Percentiles rank a stretch among this genome's conserved stretches.
Evolutionary conservation across 1,140 invertebrate species (phyloP).

Genomic region (Pseudobourletiella spinata): DNA sequence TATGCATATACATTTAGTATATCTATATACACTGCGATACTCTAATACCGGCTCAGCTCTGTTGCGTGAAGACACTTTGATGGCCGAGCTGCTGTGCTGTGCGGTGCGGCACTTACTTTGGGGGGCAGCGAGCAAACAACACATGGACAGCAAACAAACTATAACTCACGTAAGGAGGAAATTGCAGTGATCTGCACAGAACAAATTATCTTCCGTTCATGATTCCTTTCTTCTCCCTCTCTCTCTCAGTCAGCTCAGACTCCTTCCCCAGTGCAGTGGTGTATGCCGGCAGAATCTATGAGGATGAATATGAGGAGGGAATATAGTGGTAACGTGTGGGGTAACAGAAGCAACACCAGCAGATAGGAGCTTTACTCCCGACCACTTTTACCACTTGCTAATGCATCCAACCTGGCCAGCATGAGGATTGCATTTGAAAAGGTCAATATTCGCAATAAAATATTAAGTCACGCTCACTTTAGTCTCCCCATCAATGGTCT

Average conservation of each 20-base stretch:
- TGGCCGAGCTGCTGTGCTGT: too few species aligned
- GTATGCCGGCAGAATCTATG: too few species aligned
- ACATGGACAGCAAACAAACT: not conserved
- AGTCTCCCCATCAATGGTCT: not conserved
- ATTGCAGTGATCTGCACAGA: not conserved
- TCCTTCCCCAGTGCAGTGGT: too few species aligned
- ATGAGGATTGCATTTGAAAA: conserved; percentile 5
- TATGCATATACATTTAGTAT: too few species aligned
- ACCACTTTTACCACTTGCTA: conserved; percentile 1
- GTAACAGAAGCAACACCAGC: too few species aligned
- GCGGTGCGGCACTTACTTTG: too few species aligned
- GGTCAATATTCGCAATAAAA: conserved; percentile 28
- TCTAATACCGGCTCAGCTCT: too few species aligned
- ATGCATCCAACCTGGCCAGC: not conserved
- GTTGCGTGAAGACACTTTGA: too few species aligned
- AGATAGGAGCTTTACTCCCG: not conserved
- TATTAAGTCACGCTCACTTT: conserved; percentile 24
- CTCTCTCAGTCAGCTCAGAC: too few species aligned
- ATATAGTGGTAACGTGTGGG: too few species aligned
- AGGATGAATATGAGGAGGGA: not conserved
- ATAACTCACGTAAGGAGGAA: not conserved
- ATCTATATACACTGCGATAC: too few species aligned
- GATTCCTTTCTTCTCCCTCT: not conserved
- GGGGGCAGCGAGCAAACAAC: too few species aligned
- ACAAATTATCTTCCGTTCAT: not conserved